Percentiles rank a stretch among this genome's conserved stretches.
Conservation (phyloP, 2,113 vertebrate genomes). For the Scolopax mira region DNA sequence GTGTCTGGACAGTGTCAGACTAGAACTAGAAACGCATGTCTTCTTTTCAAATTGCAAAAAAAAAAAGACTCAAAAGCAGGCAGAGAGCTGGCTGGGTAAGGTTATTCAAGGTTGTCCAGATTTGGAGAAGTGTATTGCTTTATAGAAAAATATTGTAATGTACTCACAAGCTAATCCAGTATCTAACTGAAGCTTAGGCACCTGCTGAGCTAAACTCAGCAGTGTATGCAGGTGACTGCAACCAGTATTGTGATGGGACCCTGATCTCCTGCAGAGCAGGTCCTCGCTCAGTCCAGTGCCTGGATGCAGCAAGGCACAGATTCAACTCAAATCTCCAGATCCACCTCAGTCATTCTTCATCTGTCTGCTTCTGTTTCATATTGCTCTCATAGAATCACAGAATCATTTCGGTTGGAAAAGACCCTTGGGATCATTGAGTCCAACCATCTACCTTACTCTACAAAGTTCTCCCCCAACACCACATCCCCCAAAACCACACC, state of each 20-base stretch:
- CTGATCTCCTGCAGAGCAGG: background rate
- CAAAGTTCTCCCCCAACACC: too few relatives aligned
- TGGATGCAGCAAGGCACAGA: background rate
- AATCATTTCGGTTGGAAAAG: too few relatives aligned
- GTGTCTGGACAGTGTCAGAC: background rate
- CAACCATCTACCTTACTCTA: too few relatives aligned
- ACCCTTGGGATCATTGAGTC: too few relatives aligned
- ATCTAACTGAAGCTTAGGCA: background rate
- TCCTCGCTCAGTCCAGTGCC: rapidly evolving
- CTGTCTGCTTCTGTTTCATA: background rate
- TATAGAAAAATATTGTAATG: background rate
- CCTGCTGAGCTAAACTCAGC: background rate
- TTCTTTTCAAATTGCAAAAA: background rate
- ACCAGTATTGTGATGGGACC: background rate
- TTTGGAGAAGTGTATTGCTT: background rate
- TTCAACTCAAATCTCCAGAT: background rate
- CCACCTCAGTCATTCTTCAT: background rate
- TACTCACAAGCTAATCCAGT: background rate
- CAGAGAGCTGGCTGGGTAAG: background rate
- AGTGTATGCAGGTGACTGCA: background rate
- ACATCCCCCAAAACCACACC: too few relatives aligned
- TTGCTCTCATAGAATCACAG: background rate
- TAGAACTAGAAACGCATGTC: background rate
- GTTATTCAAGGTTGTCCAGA: background rate
- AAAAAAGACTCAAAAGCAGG: background rate